These are phyloP conservation scores for Caligus rogercresseyi DNA, from an alignment of 1,140 invertebrate genomes.

Conservation along the genomic window DNA sequence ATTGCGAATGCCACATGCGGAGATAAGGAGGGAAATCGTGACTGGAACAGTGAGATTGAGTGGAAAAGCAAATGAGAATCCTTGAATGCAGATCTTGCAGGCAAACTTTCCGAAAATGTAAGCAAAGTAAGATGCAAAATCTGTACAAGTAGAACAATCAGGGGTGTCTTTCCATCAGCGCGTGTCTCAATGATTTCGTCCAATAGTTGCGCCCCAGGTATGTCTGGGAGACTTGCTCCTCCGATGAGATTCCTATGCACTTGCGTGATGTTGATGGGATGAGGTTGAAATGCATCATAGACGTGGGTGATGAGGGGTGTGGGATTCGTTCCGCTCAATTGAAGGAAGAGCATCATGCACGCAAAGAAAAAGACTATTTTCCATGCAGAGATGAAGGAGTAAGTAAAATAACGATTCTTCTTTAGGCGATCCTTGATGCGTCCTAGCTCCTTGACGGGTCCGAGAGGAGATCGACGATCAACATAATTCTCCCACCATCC, in stretches of 20 bases:
- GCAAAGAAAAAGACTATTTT: constrained; percentile 64
- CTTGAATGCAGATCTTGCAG: constrained; percentile 88
- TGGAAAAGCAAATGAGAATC: constrained; percentile 87
- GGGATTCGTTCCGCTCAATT: constrained; percentile 53
- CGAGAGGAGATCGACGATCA: constrained; percentile 29
- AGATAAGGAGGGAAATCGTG: constrained; percentile 65
- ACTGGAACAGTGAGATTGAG: constrained; percentile 78
- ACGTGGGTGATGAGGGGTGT: constrained; percentile 57
- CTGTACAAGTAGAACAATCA: constrained; percentile 62
- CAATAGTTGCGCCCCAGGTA: constrained; percentile 23
- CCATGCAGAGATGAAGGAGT: constrained; percentile 71
- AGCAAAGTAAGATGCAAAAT: constrained; percentile 63
- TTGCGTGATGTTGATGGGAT: constrained; percentile 57
- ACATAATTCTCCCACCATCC: constrained; percentile 97
- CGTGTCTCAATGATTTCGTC: constrained; percentile 23
- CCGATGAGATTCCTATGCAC: constrained; percentile 28
- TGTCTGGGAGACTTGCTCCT: constrained; percentile 19
- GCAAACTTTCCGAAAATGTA: constrained; percentile 88
- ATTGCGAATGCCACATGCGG: constrained; percentile 64
- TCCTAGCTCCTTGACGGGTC: constrained; percentile 47
- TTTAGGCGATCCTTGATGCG: constrained; percentile 52
- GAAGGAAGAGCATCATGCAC: constrained; percentile 47
- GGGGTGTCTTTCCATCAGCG: constrained; percentile 41
- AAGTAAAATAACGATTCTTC: constrained; percentile 62
- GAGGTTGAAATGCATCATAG: constrained; percentile 49